A percentile compares a stretch with the other conserved stretches of the same genome.
phyloP scores from a whole-genome alignment of 2,797 vertebrate genomes.

The Sternotherus odoratus region DNA sequence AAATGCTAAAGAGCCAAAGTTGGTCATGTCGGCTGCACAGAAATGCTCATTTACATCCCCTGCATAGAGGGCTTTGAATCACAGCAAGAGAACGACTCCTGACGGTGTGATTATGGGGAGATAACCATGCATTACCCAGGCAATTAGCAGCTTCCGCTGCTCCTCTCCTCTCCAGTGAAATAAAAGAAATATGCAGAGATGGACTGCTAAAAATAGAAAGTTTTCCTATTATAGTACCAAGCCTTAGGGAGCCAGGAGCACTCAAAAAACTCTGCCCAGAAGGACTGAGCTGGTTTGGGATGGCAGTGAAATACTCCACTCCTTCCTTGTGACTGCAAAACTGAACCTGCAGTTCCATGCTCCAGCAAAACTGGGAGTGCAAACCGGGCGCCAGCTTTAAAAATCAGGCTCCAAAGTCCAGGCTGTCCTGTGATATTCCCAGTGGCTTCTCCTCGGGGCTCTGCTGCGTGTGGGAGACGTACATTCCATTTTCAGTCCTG shows the following conservation, averaged over 20 bases:
- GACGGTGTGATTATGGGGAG: conserved; percentile 38
- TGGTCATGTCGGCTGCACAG: rapidly evolving
- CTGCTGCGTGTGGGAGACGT: rapidly evolving
- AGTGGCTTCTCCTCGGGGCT: background rate
- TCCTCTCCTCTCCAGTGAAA: background rate
- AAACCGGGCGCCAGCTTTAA: background rate
- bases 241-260: rapidly evolving
- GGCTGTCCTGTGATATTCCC: background rate
- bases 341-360: background rate
- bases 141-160: background rate
- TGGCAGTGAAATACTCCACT: background rate
- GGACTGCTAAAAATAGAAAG: conserved; percentile 6
- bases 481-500: background rate
- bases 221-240: background rate
- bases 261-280: rapidly evolving
- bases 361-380: background rate
- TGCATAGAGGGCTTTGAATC: rapidly evolving
- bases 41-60: background rate
- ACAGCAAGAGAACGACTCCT: rapidly evolving
- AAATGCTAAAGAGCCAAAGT: background rate
- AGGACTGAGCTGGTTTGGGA: rapidly evolving
- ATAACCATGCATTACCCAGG: background rate
- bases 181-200: background rate
- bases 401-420: background rate
- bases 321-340: background rate